Evolutionary conservation across 2,113 vertebrate species (phyloP), one percentile per base, ranked within the genome.

Genomic region (Cisticola juncidis): DNA sequence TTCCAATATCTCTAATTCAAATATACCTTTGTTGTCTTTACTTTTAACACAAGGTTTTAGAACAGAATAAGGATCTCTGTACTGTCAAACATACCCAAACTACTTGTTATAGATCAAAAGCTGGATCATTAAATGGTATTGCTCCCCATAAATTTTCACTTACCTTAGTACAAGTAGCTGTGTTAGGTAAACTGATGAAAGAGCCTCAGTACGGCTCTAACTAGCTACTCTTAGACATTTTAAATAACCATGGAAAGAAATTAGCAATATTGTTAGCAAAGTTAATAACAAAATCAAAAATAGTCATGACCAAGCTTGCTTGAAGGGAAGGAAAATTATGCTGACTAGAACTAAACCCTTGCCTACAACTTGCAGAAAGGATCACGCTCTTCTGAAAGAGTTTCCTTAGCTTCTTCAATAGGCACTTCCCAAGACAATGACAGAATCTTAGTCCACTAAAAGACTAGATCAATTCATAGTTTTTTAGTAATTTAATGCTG

Each of bases 1-100:
- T 97, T 96, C 89, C 85, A 96, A 95, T 86, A 93, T 96, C 96
- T 97, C 86, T 94, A 92, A 94, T 92, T 96, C 92, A 95, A 97
- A 97, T 51, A 83, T 88, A 62, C 29, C 6, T 61, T 68, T 82
- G 53, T 38, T 45, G 21, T 29, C 45, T 65, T 90, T 45, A 45
- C 56, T 79, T 86, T 88, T 66, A 86, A 80, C 60, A 70, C 33
- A 91, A 72, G 79, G 65, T 56, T 88, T 57, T 83, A 60, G 83
- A 84, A 87, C 83, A 74, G 44, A 74, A 87, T 38, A 11, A 57
- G 6, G 12, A 71, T 23, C 82, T 82, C 7, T 8, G 29, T 42
- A 62, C 35, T 22, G 12, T 35, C 44, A 82, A 86, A 72, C 11
- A 17, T 36, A 80, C 11, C 15, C 26, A 47, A 83, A 56, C 5